Evolutionary conservation across 1,140 invertebrate genomes (phyloP).

Genomic region (Luehdorfia chinensis): DNA sequence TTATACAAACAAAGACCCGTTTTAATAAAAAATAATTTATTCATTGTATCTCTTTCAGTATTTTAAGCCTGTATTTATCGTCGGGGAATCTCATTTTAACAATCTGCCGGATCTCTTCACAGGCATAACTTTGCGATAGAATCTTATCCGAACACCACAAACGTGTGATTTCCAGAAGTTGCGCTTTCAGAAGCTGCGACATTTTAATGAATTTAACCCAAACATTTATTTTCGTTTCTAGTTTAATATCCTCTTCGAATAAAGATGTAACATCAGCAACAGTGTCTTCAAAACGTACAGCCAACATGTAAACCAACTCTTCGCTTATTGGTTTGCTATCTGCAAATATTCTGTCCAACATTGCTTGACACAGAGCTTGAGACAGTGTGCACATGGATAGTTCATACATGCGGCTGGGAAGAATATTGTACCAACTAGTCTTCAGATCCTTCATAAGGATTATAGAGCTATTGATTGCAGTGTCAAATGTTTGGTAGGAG

Average conservation of each 20-base stretch:
- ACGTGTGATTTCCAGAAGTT: slow-evolving; percentile 49
- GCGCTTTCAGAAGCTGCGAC: slow-evolving; percentile 49
- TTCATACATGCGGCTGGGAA: slow-evolving; percentile 61
- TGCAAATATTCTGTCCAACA: slow-evolving; percentile 43
- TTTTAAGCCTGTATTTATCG: slow-evolving; percentile 55
- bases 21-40: slow-evolving; percentile 9
- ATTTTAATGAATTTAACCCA: slow-evolving; percentile 60
- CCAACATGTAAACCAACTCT: slow-evolving; percentile 53
- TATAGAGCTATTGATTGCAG: slow-evolving; percentile 46
- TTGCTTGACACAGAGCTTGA: slow-evolving; percentile 44
- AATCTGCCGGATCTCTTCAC: slow-evolving; percentile 59
- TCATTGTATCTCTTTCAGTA: slow-evolving; percentile 66
- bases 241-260: slow-evolving; percentile 50
- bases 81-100: slow-evolving; percentile 64
- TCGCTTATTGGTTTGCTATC: slow-evolving; percentile 42
- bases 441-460: slow-evolving; percentile 48
- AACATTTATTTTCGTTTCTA: slow-evolving; percentile 43
- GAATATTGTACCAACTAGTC: slow-evolving; percentile 44
- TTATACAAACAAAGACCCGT: no score
- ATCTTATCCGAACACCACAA: slow-evolving; percentile 43
- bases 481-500: slow-evolving; percentile 49
- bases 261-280: slow-evolving; percentile 37
- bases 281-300: slow-evolving; percentile 41
- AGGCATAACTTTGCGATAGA: slow-evolving; percentile 39
- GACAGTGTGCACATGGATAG: slow-evolving; percentile 53